Evolutionary conservation across 2,888 invertebrate species (phyloP).

Genomic region (Agapostemon virescens): DNA sequence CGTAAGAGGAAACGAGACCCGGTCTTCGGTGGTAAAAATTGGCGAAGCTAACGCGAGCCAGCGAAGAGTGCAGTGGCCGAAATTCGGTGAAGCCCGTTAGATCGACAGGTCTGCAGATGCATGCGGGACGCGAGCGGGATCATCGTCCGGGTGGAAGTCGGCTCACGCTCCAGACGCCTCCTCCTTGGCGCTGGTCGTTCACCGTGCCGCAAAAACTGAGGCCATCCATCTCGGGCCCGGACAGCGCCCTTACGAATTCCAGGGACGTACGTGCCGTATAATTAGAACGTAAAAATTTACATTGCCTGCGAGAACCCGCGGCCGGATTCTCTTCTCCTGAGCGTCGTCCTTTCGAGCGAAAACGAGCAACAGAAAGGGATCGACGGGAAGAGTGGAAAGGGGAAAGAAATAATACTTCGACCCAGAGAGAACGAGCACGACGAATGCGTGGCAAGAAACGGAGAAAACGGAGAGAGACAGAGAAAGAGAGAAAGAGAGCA

Average conservation of each 20-base stretch:
- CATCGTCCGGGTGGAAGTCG: conserved; percentile 63
- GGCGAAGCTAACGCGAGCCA: too few species aligned
- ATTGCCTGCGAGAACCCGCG: conserved; percentile 66
- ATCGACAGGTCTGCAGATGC: conserved; percentile 59
- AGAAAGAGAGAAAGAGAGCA: conserved; percentile 37
- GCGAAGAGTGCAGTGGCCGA: conserved; percentile 32
- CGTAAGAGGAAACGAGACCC: too few species aligned
- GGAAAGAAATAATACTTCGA: conserved; percentile 36
- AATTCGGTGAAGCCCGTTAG: conserved; percentile 39
- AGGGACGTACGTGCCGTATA: conserved; percentile 75
- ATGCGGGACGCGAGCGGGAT: conserved; percentile 52
- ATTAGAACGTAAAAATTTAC: conserved; percentile 77
- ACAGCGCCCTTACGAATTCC: conserved; percentile 74
- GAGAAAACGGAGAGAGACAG: conserved; percentile 3
- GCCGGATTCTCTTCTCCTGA: conserved; percentile 49
- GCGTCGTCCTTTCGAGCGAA: conserved; percentile 35
- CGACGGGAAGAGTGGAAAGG: conserved; percentile 18
- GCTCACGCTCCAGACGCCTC: conserved; percentile 62
- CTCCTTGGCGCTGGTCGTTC: conserved; percentile 69
- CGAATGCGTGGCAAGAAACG: conserved; percentile 19
- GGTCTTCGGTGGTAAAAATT: too few species aligned
- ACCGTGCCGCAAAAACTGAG: conserved; percentile 69
- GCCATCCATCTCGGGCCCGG: conserved; percentile 70
- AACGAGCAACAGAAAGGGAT: conserved; percentile 6
- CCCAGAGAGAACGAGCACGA: conserved; percentile 14